Evolutionary conservation across 2,113 vertebrate species (phyloP), one percentile per base, ranked within the genome.

Genomic region (Xenopus borealis): DNA sequence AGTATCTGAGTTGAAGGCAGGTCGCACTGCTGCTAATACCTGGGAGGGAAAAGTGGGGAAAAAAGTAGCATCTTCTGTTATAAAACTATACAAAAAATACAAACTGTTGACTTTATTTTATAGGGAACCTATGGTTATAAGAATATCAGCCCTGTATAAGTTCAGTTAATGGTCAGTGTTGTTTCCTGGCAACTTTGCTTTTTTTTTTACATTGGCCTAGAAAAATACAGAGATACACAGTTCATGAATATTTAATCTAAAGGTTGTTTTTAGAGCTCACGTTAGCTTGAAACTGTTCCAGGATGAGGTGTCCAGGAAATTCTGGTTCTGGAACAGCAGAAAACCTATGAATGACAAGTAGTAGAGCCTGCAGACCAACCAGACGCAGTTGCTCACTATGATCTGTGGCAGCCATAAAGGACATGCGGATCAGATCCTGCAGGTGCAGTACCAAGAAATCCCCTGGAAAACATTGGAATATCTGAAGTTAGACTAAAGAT

Each of bases 271-370:
- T 7, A 55, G 4, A 62, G 40, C 93, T 92, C 87, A 98, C 96
- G 72, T 96, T 97, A 70, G 96, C 96, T 89, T 98, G 96, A 89
- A 96, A 98, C 72, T 98, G 96, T 83, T 98, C 96, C 82, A 98
- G 86, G 84, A 98, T 94, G 52, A 95, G 87, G 69, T 98, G 96
- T 50, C 95, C 96, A 13, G 95, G 96, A 84, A 98, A 98, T 85
- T 98, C 96, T 0, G 95, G 96, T 33, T 98, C 96, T 7, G 92
- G 88, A 72, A 98, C 83, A 72, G 77, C 18, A 13, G 94, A 90
- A 90, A 98, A 98, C 71, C 84, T 88, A 45, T 86, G 88, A 85
- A 98, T 94, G 85, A 98, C 83, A 40, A 93, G 85, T 78, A 96
- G 85, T 57, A 98, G 83, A 0, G 86, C 90, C 62, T 96, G 93